These are phyloP conservation scores for Thalassoma bifasciatum DNA, from an alignment of 2,113 vertebrate genomes.

Conservation along the genomic window DNA sequence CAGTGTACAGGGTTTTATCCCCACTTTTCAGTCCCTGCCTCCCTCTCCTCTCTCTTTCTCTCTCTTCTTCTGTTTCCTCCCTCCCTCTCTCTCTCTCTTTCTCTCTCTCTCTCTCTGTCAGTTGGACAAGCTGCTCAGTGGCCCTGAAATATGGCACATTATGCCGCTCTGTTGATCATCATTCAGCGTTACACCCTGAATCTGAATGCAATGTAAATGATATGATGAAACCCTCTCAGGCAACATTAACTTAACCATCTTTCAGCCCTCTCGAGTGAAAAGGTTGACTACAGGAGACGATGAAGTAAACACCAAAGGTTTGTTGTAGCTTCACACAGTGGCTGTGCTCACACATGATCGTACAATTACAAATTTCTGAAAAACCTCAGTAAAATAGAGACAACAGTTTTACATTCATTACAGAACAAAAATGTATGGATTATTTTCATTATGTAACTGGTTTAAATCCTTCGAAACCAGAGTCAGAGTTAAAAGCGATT, in stretches of 20 bases:
- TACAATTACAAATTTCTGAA: not conserved
- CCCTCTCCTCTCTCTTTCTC: conserved; percentile 5
- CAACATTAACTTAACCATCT: conserved; percentile 71
- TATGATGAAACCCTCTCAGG: conserved; percentile 79
- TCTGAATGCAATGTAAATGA: conserved; percentile 83
- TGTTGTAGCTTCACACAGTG: not conserved
- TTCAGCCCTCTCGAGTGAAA: conserved; percentile 58
- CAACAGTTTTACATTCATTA: not conserved
- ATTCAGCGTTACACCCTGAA: conserved; percentile 66
- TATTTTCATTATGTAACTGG: conserved; percentile 26
- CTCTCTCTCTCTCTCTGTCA: conserved; percentile 48
- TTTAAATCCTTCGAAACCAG: conserved; percentile 29
- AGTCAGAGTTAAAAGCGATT: conserved; percentile 19
- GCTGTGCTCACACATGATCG: conserved; percentile 7
- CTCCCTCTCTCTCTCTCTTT: conserved; percentile 1
- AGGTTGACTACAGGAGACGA: conserved; percentile 67
- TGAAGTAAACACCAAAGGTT: conserved; percentile 33
- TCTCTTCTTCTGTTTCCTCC: conserved; percentile 25
- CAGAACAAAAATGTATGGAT: conserved; percentile 10
- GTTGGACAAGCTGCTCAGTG: conserved; percentile 81
- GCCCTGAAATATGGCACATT: conserved; percentile 79
- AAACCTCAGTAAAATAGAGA: conserved; percentile 5
- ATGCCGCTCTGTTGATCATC: conserved; percentile 77
- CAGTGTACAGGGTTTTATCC: conserved; percentile 45
- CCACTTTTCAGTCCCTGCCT: conserved; percentile 11